These are phyloP conservation scores for Chloroceryle inda DNA, from an alignment of 2,797 vertebrate genomes.

Conservation along the genomic window DNA sequence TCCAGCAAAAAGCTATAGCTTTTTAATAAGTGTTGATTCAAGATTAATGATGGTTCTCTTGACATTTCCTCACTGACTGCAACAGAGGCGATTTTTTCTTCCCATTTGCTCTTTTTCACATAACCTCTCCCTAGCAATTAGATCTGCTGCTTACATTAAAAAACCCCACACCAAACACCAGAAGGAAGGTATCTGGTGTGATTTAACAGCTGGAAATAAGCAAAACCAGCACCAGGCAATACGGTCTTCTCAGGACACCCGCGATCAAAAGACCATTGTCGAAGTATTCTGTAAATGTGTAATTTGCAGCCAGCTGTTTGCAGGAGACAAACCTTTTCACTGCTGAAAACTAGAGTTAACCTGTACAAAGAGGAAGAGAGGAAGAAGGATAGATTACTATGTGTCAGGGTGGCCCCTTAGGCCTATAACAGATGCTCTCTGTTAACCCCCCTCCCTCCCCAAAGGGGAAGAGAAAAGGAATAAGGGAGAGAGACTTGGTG, in stretches of 20 bases:
- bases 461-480: too few relatives aligned
- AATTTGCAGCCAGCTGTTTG: background rate
- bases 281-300: background rate
- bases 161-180: background rate
- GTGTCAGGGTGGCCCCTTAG: too few relatives aligned
- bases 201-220: conserved; percentile 27
- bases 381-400: background rate
- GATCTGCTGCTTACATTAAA: background rate
- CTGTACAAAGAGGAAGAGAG: background rate
- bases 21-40: background rate
- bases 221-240: background rate
- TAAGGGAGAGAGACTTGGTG: too few relatives aligned
- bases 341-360: background rate
- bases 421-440: too few relatives aligned
- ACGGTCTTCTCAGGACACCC: conserved; percentile 42
- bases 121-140: background rate
- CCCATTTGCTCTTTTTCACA: background rate
- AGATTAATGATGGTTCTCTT: background rate
- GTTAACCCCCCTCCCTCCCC: too few relatives aligned
- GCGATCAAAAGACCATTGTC: conserved; percentile 7
- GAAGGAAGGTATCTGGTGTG: background rate
- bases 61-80: background rate
- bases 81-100: background rate
- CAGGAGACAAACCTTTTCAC: background rate
- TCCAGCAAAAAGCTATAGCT: background rate